phyloP scores from a whole-genome alignment of 2,113 vertebrate species.

The Callipepla squamata region DNA sequence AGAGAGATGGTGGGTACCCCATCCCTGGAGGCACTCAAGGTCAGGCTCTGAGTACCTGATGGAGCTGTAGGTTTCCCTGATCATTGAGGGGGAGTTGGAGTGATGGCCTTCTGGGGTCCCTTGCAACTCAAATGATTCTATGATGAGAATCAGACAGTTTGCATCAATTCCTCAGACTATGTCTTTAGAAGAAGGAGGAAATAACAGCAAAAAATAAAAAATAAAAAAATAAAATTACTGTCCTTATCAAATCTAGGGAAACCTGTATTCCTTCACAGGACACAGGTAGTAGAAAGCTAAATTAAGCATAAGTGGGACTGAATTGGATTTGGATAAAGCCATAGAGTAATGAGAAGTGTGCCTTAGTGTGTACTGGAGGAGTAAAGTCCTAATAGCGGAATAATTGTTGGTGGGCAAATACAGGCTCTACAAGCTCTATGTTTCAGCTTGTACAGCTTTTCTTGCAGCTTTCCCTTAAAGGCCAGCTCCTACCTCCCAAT shows the following conservation, averaged over 20 bases:
- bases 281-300: neutral
- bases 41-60: no score
- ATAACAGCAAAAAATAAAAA: neutral
- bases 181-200: neutral
- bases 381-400: neutral
- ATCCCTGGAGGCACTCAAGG: no score
- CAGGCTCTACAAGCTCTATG: neutral
- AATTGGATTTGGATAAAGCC: neutral
- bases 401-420: neutral
- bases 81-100: no score
- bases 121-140: no score
- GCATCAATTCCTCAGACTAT: neutral
- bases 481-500: neutral
- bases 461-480: neutral
- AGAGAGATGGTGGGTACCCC: no score
- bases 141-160: neutral
- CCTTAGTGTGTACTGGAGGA: neutral
- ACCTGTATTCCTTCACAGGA: neutral
- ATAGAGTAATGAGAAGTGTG: neutral
- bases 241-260: neutral
- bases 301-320: neutral
- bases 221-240: neutral
- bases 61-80: no score
- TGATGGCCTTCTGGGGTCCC: no score
- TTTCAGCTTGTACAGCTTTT: neutral